phyloP scores from a whole-genome alignment of 2,113 vertebrate species.

The Prochilodus magdalenae region DNA sequence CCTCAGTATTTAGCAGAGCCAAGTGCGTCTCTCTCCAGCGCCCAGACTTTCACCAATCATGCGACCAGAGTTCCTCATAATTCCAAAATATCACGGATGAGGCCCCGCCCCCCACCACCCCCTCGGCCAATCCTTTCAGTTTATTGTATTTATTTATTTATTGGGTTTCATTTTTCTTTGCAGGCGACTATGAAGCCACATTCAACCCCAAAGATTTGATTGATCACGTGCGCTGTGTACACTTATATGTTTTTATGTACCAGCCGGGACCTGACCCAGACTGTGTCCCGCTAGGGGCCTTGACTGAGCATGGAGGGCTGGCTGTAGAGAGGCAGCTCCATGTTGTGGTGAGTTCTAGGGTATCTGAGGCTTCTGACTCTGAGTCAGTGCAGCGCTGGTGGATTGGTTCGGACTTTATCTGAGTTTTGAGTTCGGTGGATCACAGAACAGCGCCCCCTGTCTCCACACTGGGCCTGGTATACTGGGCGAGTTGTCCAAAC shows the following conservation, averaged over 20 bases:
- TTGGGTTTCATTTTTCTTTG: neutral
- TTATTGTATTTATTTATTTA: conserved; percentile 13
- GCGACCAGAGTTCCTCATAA: neutral
- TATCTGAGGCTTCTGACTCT: neutral
- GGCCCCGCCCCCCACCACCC: conserved; percentile 19
- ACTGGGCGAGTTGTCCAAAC: too few relatives aligned
- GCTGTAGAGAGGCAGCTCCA: neutral
- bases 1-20: conserved; percentile 80
- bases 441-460: too few relatives aligned
- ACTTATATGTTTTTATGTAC: neutral
- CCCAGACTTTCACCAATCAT: neutral
- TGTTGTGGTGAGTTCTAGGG: neutral
- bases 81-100: neutral
- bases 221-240: neutral
- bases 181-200: conserved; percentile 23
- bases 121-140: neutral
- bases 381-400: too few relatives aligned
- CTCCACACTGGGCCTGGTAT: too few relatives aligned
- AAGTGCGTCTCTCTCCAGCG: conserved; percentile 32
- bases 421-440: too few relatives aligned
- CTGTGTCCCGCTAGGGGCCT: too few relatives aligned
- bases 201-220: neutral
- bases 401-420: too few relatives aligned
- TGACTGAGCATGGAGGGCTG: too few relatives aligned
- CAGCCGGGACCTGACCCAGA: conserved; percentile 5